Evolutionary conservation across 2,113 vertebrate species (phyloP), one percentile per base, ranked within the genome.

Genomic region (Etia nguti): DNA sequence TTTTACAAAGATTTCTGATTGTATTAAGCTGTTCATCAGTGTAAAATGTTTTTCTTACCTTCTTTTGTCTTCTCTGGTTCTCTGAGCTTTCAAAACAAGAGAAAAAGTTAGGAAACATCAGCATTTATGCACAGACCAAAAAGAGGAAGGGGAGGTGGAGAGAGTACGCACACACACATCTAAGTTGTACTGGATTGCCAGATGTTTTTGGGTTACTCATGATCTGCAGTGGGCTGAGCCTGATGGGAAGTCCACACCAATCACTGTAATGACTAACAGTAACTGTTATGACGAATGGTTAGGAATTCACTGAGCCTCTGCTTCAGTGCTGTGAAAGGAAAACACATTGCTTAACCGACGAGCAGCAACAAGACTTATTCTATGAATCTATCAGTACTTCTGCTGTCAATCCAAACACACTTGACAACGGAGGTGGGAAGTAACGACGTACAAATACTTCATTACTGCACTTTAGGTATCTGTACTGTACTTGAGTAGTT

Each of bases 381-480:
- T 59, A 0, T 59, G 26, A 10, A 9, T 59, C 1, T 0, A 59
- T 59, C 56, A 59, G 56, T 29, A 1, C 4, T 9, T 59, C 56
- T 59, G 56, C 24, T 59, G 4, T 59, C 13, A 1, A 6, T 59
- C 56, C 56, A 29, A 59, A 29, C 56, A 59, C 56, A 59, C 0
- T 29, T 59, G 56, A 29, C 24, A 59, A 24, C 0, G 16, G 24
- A 59, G 7, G 24, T 59, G 13, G 56, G 0, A 56, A 4, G 52
- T 22, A 22, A 55, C 1, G 0, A 57, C 29, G 56, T 0, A 59
- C 24, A 29, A 59, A 59, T 59, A 59, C 24, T 59, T 16, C 0
- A 59, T 59, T 59, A 16, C 56, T 59, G 24, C 29, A 59, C 56
- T 59, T 0, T 13, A 16, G 26, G 56, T 29, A 59, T 29, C 56